Percentiles rank a stretch among this genome's conserved stretches.
phyloP scores from a whole-genome alignment of 2,113 vertebrate species.

The Dromaius novaehollandiae region DNA sequence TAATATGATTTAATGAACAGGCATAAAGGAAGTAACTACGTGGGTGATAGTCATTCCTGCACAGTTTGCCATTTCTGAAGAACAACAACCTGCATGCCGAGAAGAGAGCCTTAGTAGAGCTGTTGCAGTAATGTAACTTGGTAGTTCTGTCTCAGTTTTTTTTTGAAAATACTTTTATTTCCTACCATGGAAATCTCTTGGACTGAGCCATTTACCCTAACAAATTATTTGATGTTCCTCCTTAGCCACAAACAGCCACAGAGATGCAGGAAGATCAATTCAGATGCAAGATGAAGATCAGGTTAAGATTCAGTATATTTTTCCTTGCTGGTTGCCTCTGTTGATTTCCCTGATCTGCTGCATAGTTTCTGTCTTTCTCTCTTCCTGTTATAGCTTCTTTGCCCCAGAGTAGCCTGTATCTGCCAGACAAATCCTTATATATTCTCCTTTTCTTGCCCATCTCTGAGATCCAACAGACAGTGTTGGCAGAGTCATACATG shows the following conservation, averaged over 20 bases:
- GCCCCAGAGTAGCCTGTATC: not conserved
- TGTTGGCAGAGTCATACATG: not conserved
- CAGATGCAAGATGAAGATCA: not conserved
- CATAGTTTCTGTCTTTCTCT: not conserved
- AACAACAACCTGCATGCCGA: not conserved
- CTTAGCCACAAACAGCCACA: not conserved
- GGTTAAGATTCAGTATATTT: not conserved
- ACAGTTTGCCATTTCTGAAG: not conserved
- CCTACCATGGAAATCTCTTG: not conserved
- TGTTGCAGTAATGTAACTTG: not conserved
- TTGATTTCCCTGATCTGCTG: not conserved
- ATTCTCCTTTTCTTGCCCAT: not conserved
- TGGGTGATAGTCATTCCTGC: not conserved
- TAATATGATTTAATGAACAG: not conserved
- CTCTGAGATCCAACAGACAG: not conserved
- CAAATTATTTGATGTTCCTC: not conserved
- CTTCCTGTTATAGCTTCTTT: not conserved
- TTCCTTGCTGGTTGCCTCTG: not conserved
- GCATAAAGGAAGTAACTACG: rapidly evolving
- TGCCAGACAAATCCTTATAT: not conserved
- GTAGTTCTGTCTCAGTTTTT: not conserved
- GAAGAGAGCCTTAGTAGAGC: not conserved
- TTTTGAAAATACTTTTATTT: not conserved
- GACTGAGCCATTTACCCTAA: not conserved
- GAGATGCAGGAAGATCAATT: not conserved